These are phyloP conservation scores for Pipistrellus kuhlii DNA, from an alignment of 2,797 vertebrate genomes.

Conservation along the genomic window DNA sequence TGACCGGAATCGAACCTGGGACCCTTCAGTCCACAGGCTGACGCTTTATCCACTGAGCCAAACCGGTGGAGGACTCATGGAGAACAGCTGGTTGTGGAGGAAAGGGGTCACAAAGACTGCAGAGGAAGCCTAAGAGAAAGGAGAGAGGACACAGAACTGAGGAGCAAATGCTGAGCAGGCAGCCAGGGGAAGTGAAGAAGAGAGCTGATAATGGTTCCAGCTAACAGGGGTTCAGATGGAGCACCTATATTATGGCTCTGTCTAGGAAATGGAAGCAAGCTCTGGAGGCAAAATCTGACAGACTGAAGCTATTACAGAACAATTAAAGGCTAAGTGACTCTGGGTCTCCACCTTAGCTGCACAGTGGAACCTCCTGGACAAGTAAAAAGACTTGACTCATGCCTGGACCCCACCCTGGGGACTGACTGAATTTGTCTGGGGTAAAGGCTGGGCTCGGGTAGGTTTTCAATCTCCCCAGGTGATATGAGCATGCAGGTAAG, in stretches of 20 bases:
- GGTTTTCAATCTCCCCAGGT: neutral
- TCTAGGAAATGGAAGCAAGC: constrained; percentile 12
- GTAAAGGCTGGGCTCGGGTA: neutral
- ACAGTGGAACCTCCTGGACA: neutral
- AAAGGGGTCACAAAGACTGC: neutral
- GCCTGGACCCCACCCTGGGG: neutral
- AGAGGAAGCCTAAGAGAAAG: neutral
- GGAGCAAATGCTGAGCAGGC: neutral
- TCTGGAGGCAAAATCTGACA: constrained; percentile 1
- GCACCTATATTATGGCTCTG: neutral
- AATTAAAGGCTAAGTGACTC: neutral
- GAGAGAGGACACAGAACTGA: neutral
- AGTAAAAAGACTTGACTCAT: neutral
- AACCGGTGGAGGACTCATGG: neutral
- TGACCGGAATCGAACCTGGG: no score
- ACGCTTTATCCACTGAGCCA: no score
- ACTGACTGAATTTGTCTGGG: neutral
- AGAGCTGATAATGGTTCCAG: neutral
- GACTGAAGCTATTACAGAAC: neutral
- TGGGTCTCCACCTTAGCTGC: neutral
- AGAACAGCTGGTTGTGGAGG: neutral
- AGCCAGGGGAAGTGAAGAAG: neutral
- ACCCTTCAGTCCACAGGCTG: no score
- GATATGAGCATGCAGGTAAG: neutral
- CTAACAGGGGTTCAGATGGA: neutral